phyloP scores from a whole-genome alignment of 2,888 invertebrate species.

The Caenorhabditis sp. region DNA sequence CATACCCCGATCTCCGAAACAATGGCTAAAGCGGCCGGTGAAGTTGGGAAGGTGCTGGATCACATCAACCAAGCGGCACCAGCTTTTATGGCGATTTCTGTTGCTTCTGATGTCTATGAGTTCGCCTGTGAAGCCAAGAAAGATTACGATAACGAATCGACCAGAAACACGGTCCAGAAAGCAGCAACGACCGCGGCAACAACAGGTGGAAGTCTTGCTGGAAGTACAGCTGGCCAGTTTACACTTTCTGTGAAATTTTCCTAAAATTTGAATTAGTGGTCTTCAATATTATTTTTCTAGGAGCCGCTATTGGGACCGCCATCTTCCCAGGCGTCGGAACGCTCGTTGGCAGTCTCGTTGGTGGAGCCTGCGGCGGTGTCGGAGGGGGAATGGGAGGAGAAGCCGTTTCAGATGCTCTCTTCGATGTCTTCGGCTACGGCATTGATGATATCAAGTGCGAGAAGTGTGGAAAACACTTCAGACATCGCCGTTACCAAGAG shows the following conservation, averaged over 20 bases:
- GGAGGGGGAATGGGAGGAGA: background rate
- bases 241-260: too few relatives aligned
- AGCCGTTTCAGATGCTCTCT: too few relatives aligned
- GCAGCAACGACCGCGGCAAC: background rate
- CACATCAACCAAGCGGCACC: conserved; percentile 9
- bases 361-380: conserved; percentile 11
- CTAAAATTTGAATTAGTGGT: too few relatives aligned
- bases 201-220: background rate
- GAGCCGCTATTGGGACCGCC: conserved; percentile 6
- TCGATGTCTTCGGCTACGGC: too few relatives aligned
- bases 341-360: too few relatives aligned
- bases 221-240: background rate
- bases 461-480: too few relatives aligned
- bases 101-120: background rate
- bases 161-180: conserved; percentile 16
- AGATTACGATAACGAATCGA: conserved; percentile 7
- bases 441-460: too few relatives aligned
- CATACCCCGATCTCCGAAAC: conserved; percentile 10
- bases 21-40: conserved; percentile 9
- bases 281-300: background rate
- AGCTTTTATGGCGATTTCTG: background rate
- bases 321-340: conserved; percentile 36
- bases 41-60: background rate
- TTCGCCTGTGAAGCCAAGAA: background rate
- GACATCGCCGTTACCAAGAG: too few relatives aligned